Evolutionary conservation across 2,113 vertebrate species (phyloP), one percentile per base, ranked within the genome.

Genomic region (Bostrychus sinensis): DNA sequence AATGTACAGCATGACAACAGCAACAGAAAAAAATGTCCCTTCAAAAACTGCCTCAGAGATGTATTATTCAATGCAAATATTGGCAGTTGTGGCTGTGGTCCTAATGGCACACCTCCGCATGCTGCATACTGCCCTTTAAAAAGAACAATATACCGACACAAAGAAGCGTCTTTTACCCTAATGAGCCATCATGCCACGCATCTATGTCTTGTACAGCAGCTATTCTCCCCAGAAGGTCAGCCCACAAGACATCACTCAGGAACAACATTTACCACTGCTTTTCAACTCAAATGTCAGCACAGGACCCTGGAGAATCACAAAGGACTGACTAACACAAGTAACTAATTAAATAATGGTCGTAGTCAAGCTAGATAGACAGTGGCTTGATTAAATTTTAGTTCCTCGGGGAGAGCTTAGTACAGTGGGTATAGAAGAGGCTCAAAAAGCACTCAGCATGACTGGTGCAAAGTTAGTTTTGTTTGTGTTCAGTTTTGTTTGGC

Each of bases 151-250:
- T 9, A 30, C 2, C 14, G 4, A 51, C 48, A 51, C 48, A 30
- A 48, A 48, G 22, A 5, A 48, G 20, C 22, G 20, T 30, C 30
- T 28, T 51, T 51, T 16, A 28, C 48, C n/a, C 48, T 51, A 51
- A 51, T 51, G 48, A 51, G 48, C 25, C 48, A 25, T 51, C 26
- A 16, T 28, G 25, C 48, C 48, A 51, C 14, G 16, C 25, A 14
- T 10, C 48, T 22, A 12, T 51, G 25, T 51, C 46, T 51, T 23
- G n/a, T 28, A 23, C 11, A 48, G 45, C 11, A 28, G 7, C 23
- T 7, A 39, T 39, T 39, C 14, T 39, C 14, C 32, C 32, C 14
- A 16, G 11, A 3, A 39, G 37, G 46, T 23, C 48, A n/a, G 25
- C 48, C 22, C 23, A 28, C 48, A 7, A n/a, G 48, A 28, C 5